Base-by-base conservation (phyloP, 2,888 invertebrate genomes). In the Nymphalis urticae region DNA sequence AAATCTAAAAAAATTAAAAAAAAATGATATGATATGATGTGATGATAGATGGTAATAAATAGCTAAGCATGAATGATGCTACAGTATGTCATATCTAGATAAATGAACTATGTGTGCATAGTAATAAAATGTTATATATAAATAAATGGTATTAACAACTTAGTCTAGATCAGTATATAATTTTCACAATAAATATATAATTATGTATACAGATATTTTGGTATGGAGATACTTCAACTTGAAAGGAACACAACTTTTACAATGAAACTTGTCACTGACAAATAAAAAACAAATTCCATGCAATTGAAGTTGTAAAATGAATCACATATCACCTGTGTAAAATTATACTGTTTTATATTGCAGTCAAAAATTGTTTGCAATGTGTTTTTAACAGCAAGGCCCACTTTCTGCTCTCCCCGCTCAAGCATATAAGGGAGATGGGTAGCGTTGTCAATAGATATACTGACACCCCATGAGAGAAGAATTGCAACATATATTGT, bases 351-450 rank as follows among this genome's bases (percentile, higher is more conserved):
- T 70, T 82, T 85, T 19, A 93, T 89, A 66, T 84, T 87, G 70
- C 93, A 92, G 74, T 93, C 93, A 86, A 93, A 93, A 63, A 92
- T 76, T 47, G 78, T 86, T 66, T 86, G 86, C 64, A 93, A 71
- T 0, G 83, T 81, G 21, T 79, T 69, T 73, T 88, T 90, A 0
- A 93, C 90, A 70, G 85, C 78, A 7, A 78, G 75, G 0, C 85
- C 86, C 27, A 90, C 73, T 73, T 75, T 88, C 66, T 85, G 83
- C 56, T 89, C 87, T 1, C 93, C 93, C 72, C 83, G 79, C 64
- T 93, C 93, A 19, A 93, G 73, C 83, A 93, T 82, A 72, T 89
- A 89, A 6, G 93, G 93, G 13, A 93, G 78, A 72, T 92, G 88
- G 27, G 79, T 84, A 1, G 88, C 82, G 51, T 80, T 75, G 36